Percentiles rank a stretch among this genome's conserved stretches.
phyloP scores from a whole-genome alignment of 2,888 invertebrate genomes.

The Rhagonycha fulva region DNA sequence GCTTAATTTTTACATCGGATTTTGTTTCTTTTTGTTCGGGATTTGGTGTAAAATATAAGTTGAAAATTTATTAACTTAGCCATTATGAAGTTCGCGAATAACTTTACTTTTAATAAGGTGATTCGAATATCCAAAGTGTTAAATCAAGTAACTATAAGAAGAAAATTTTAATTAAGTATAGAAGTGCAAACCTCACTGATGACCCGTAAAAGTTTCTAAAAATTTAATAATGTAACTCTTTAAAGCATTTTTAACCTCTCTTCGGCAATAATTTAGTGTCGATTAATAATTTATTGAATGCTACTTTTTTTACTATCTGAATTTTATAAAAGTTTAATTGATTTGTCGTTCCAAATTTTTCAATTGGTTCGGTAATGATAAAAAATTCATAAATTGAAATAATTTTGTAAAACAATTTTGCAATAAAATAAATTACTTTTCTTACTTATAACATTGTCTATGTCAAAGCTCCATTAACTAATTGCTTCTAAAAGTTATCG shows the following conservation, averaged over 20 bases:
- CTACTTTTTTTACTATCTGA: not conserved
- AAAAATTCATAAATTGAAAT: not conserved
- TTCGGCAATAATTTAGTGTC: not conserved
- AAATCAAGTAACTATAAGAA: not conserved
- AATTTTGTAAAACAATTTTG: not conserved
- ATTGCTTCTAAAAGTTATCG: conserved; percentile 15
- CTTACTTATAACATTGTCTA: conserved; percentile 1
- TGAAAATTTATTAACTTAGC: not conserved
- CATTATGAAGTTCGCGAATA: not conserved
- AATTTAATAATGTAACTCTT: not conserved
- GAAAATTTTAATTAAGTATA: not conserved
- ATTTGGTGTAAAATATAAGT: not conserved
- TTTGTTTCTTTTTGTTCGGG: not conserved
- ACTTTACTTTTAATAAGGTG: not conserved
- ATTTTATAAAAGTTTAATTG: not conserved
- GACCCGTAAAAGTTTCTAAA: not conserved
- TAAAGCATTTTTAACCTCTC: not conserved
- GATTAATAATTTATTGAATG: too few species aligned
- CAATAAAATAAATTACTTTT: conserved; percentile 1
- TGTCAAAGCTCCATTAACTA: conserved; percentile 18
- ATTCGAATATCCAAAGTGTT: not conserved
- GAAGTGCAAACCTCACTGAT: not conserved
- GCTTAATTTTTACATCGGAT: not conserved
- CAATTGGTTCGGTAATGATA: not conserved
- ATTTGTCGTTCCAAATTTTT: not conserved